Base-by-base conservation (phyloP, 92 coral and sea anemone genomes). In the Siderastrea siderea region DNA sequence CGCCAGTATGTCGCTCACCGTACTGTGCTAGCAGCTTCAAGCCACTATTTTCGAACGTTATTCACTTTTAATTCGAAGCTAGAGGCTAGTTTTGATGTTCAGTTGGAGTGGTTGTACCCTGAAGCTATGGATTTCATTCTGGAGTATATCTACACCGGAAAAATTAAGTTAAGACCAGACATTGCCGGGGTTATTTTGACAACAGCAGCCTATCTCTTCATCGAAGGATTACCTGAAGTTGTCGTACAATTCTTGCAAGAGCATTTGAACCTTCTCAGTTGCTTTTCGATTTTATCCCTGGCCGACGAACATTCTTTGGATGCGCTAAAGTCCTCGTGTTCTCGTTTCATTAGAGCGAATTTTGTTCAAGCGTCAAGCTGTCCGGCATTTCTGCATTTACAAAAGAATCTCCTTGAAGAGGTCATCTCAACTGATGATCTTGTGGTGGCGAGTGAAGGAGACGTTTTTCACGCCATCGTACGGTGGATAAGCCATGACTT, bases 131-230 rank as follows among this genome's bases (percentile, higher is more conserved):
- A 60, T 26, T 72, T 77, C n/a, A 66, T 86, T 53, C 57, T 86
- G 69, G 78, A 86, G 47, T 86, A 64, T 62, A 86, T 86, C 16
- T 86, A 86, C 78, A 86, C 90, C 26, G 90, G 90, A 2, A 67
- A 86, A 46, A 55, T 78, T 6, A 59, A 53, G 52, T 47, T 86
- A 46, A 71, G 81, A 1, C 57, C 12, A 17, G 62, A 86, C 19
- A 78, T 69, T n/a, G 90, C 78, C 5, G 82, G 68, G 43, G 78
- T 53, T 2, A 52, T 86, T 51, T 51, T 54, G 10, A 78, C 82
- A 10, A 74, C 84, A 4, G 69, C 85, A 9, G 66, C 53, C 16
- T 86, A 77, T 38, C n/a, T 86, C 15, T n/a, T 86, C 61, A 70
- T 86, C 51, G 50, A 65, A 47, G 46, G 72, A 5, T 68, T 86